Base-by-base conservation (phyloP, 1,140 invertebrate species). In the Hyposmocoma kahamanoa region DNA sequence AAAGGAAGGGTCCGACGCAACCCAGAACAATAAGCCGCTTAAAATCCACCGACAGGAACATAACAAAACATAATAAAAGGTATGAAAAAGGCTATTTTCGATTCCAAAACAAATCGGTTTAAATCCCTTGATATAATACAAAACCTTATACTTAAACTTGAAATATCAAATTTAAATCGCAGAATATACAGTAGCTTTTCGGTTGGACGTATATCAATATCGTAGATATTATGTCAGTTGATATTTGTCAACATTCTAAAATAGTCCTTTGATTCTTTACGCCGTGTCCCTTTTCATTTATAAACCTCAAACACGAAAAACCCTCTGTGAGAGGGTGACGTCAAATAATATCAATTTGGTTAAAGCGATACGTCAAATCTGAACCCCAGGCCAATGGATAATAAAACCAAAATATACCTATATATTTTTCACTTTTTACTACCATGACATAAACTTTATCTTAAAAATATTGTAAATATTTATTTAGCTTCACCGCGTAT, bases 231-330 rank as follows among this genome's bases (percentile, higher is more conserved):
- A 73, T 75, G 73, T 73, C n/a, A 59, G 67, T 62, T 55, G 15
- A 17, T 76, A 76, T 80, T 77, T 77, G 76, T 75, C 73, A 73
- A 80, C 70, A 72, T 73, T 66, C 60, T 72, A 73, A 69, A 76
- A 63, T 80, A 77, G 73, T 69, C 73, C 76, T 80, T 77, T 80
- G 73, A 80, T 75, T 75, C 32, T 70, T 58, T 62, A 62, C 63
- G 50, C 53, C 50, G n/a, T 58, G 65, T 72, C 69, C 72, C 67
- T 76, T 79, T 72, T 62, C 49, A 17, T 15, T 36, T 76, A 45
- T 56, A 66, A 68, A 60, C 62, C 57, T 62, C 52, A 59, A 53
- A 56, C 53, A 51, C 43, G 47, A 18, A 46, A 47, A 56, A 58
- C 32, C 32, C 32, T 36, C 24, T 26, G 5, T 36, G 6, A 36